A percentile compares a stretch with the other conserved stretches of the same genome.
phyloP scores from a whole-genome alignment of 2,113 vertebrate species.

The Struthidea cinerea region DNA sequence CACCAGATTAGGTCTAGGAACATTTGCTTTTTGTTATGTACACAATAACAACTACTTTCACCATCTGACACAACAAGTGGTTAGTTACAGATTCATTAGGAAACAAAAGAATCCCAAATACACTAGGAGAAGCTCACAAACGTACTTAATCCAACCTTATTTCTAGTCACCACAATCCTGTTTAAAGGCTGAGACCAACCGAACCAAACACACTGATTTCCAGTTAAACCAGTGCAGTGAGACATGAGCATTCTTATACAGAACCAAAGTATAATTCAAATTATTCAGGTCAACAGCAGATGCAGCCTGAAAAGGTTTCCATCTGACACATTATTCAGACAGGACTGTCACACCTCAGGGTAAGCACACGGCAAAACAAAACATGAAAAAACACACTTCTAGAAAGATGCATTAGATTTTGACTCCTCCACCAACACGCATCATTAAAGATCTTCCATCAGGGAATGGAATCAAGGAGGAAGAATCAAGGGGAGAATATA shows the following conservation, averaged over 20 bases:
- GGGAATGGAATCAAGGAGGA: not conserved
- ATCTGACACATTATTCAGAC: not conserved
- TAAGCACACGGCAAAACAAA: not conserved
- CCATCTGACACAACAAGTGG: not conserved
- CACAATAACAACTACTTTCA: not conserved
- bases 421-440: not conserved
- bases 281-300: not conserved
- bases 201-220: not conserved
- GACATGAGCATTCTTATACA: accelerated
- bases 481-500: not conserved
- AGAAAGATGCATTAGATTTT: not conserved
- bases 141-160: not conserved
- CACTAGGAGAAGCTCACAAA: not conserved
- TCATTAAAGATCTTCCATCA: not conserved
- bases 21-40: not conserved
- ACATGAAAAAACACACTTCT: not conserved
- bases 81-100: not conserved
- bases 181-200: not conserved
- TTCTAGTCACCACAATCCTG: not conserved
- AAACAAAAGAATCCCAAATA: not conserved
- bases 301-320: not conserved
- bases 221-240: not conserved
- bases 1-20: not conserved
- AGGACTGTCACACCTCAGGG: not conserved
- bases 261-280: not conserved